Conservation (phyloP, 2,888 invertebrate species). For the Polyploca ridens region DNA sequence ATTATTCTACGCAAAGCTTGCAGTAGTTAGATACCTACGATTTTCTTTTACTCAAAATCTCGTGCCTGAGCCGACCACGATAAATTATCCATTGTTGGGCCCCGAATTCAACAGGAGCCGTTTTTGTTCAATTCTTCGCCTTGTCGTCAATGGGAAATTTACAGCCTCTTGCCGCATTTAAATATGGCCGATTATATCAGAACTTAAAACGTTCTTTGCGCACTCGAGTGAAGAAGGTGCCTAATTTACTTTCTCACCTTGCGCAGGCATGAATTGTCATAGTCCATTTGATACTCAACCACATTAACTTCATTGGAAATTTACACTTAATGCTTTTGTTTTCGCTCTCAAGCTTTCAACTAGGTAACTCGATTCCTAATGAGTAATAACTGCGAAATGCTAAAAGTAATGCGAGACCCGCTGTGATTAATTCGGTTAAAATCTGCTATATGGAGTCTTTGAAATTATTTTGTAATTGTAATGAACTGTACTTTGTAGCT, state of each 20-base stretch:
- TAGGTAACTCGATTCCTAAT: too few relatives aligned
- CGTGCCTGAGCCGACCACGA: conserved; percentile 68
- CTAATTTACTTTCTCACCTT: conserved; percentile 54
- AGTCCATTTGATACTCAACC: conserved; percentile 35
- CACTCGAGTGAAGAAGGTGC: conserved; percentile 65
- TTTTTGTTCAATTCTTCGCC: conserved; percentile 83
- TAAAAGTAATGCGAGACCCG: background rate
- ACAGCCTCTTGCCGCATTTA: conserved; percentile 73
- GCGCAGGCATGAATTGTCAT: conserved; percentile 43
- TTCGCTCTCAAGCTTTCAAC: too few relatives aligned
- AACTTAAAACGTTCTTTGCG: conserved; percentile 68
- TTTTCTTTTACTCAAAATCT: conserved; percentile 64
- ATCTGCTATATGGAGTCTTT: conserved; percentile 22
- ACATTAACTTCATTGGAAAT: too few relatives aligned
- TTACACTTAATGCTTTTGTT: too few relatives aligned
- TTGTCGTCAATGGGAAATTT: conserved; percentile 81
- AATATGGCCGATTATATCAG: conserved; percentile 79
- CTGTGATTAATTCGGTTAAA: background rate
- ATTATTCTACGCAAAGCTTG: conserved; percentile 33
- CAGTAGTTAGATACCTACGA: conserved; percentile 49
- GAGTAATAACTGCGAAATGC: background rate
- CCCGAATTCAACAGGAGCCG: conserved; percentile 76
- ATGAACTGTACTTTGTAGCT: conserved; percentile 25
- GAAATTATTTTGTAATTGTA: conserved; percentile 35
- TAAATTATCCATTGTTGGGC: conserved; percentile 81